Conservation (phyloP, 2,113 vertebrate species). For the Galeopterus variegatus region DNA sequence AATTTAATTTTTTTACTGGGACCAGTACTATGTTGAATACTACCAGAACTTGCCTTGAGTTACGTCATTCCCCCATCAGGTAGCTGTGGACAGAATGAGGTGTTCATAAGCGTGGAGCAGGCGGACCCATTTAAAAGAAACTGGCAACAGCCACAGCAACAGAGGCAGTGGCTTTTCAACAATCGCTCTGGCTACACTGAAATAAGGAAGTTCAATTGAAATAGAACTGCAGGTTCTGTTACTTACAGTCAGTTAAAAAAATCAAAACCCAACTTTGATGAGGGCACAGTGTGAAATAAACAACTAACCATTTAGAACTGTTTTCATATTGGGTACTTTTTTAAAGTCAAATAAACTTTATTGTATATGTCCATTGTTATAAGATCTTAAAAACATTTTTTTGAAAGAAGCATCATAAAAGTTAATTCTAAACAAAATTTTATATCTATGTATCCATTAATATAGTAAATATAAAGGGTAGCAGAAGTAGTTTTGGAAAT, state of each 20-base stretch:
- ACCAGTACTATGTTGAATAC: not conserved
- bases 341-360: no score
- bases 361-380: no score
- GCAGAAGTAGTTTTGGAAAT: constrained; percentile 5
- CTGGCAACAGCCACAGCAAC: not conserved
- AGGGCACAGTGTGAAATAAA: not conserved
- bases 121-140: not conserved
- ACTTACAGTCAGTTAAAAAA: not conserved
- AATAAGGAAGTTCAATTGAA: not conserved
- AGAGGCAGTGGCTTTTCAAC: not conserved
- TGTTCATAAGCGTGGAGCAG: not conserved
- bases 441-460: not conserved
- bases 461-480: not conserved
- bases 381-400: no score
- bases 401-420: no score
- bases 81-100: not conserved
- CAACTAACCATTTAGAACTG: not conserved
- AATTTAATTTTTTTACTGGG: not conserved
- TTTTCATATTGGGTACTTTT: not conserved
- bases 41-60: not conserved
- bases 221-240: not conserved
- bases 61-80: not conserved
- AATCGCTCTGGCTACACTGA: not conserved
- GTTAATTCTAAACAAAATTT: no score
- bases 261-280: not conserved